These are phyloP conservation scores for Xenops minutus DNA, from an alignment of 2,797 vertebrate species.

Conservation along the genomic window DNA sequence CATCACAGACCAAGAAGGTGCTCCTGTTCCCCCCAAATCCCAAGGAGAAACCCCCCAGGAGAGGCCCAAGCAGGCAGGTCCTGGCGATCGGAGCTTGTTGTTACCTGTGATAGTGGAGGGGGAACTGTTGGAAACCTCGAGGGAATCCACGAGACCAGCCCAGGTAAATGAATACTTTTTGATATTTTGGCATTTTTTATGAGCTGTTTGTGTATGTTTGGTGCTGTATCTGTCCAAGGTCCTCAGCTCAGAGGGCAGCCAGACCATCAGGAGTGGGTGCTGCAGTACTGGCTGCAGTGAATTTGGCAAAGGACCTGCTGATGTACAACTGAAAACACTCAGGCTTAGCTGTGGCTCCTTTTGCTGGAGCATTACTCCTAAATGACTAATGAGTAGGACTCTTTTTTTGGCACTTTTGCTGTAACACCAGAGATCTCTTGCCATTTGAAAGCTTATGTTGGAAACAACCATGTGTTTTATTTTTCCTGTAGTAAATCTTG, in stretches of 20 bases:
- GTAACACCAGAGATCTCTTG: not conserved
- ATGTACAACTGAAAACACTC: not conserved
- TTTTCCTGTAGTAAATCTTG: slow-evolving; percentile 17
- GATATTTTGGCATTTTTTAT: rapidly evolving
- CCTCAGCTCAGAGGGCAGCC: not conserved
- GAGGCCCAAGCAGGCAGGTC: not conserved
- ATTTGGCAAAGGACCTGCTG: not conserved
- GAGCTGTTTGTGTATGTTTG: not conserved
- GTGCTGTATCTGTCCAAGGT: not conserved
- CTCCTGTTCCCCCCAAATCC: not conserved
- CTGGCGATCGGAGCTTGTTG: not conserved
- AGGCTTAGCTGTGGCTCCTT: not conserved
- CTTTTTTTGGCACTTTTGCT: slow-evolving; percentile 6
- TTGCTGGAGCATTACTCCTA: not conserved
- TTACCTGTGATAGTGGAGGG: slow-evolving; percentile 9
- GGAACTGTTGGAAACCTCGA: slow-evolving; percentile 28
- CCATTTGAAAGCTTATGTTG: slow-evolving; percentile 21
- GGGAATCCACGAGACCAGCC: slow-evolving; percentile 34
- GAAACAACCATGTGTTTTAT: not conserved
- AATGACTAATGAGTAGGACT: not conserved
- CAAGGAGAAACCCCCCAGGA: slow-evolving; percentile 10
- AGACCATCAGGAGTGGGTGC: not conserved
- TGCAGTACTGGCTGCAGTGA: not conserved
- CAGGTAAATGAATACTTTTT: slow-evolving; percentile 31
- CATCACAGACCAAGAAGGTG: not conserved